Evolutionary conservation across 2,113 vertebrate species (phyloP).

Genomic region (Notechis scutatus): DNA sequence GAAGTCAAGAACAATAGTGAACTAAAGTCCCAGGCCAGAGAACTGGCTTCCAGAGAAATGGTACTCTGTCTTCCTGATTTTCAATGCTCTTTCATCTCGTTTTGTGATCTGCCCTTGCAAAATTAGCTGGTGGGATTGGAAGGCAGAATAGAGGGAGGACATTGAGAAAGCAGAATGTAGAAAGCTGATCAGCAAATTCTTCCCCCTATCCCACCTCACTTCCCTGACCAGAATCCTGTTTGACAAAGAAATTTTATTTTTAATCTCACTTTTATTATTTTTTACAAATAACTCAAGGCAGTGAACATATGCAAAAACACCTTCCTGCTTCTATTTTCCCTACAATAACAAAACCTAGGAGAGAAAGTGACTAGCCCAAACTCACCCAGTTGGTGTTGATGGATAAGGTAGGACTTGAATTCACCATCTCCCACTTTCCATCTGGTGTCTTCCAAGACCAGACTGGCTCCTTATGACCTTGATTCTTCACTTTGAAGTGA

Average conservation of each 20-base stretch:
- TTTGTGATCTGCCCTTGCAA: neutral
- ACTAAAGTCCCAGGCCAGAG: neutral
- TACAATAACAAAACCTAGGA: no score
- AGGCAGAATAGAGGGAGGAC: neutral
- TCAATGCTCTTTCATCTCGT: neutral
- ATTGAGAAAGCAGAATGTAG: neutral
- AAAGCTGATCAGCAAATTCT: no score
- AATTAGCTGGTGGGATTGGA: neutral
- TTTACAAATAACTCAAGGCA: no score
- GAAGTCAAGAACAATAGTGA: neutral
- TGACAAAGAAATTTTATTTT: neutral
- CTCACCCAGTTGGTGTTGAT: no score
- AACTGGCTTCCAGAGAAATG: neutral
- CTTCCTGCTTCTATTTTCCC: no score
- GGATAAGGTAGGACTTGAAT: no score
- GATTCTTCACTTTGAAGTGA: neutral
- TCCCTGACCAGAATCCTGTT: neutral
- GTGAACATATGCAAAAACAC: no score
- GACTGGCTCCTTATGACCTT: neutral
- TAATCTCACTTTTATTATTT: neutral
- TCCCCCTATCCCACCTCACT: neutral
- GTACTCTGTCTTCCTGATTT: neutral
- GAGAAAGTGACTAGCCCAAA: no score
- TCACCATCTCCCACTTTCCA: no score
- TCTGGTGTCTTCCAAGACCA: neutral